Evolutionary conservation across 2,797 vertebrate genomes (phyloP).

Genomic region (Phrynocephalus forsythii): DNA sequence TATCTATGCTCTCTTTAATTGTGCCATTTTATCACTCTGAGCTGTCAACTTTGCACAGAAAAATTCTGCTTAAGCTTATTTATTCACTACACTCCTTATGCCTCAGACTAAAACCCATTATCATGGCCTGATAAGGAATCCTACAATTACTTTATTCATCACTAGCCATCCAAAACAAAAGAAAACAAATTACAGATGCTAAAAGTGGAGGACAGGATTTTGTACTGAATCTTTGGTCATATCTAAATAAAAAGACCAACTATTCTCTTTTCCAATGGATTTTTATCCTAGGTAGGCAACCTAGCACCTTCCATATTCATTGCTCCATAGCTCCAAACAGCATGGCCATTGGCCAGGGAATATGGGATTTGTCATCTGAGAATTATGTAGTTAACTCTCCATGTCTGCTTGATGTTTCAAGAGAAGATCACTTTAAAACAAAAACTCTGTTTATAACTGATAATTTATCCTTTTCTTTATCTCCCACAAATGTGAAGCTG

Average conservation of each 20-base stretch:
- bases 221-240: neutral
- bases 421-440: neutral
- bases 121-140: constrained; percentile 29
- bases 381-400: too few species aligned
- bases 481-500: neutral
- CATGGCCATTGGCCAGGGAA: too few species aligned
- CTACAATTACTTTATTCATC: constrained; percentile 42
- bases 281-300: neutral
- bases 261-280: constrained; percentile 5
- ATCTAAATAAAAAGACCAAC: neutral
- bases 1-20: constrained; percentile 62
- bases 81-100: constrained; percentile 8
- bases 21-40: constrained; percentile 53
- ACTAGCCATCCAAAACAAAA: constrained; percentile 40
- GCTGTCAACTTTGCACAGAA: constrained; percentile 53
- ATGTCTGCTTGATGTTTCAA: neutral
- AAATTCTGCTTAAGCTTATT: constrained; percentile 46
- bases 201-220: constrained; percentile 11
- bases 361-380: too few species aligned
- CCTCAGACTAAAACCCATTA: constrained; percentile 23
- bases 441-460: neutral
- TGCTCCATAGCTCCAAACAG: too few species aligned
- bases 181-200: constrained; percentile 43
- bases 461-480: neutral
- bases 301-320: too few species aligned